Evolutionary conservation across 2,113 vertebrate species (phyloP).

Genomic region (Sciurus niger): DNA sequence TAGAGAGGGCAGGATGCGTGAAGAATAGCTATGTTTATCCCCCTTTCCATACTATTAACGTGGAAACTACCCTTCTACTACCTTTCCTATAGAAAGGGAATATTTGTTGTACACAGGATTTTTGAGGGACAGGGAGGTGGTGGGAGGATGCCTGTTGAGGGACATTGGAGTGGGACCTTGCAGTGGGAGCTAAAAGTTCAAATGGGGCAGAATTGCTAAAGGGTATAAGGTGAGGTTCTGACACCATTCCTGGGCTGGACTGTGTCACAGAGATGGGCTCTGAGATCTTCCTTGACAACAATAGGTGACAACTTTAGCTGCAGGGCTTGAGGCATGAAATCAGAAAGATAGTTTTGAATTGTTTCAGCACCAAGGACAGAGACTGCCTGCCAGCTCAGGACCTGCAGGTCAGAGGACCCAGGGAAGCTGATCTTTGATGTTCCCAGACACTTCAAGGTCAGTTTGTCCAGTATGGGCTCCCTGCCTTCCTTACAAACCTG

Average conservation of each 20-base stretch:
- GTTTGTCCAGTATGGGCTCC: not conserved
- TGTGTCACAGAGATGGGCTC: not conserved
- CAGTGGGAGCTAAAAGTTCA: not conserved
- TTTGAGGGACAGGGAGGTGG: not conserved
- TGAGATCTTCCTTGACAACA: not conserved
- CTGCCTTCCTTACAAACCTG: not conserved
- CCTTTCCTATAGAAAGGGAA: not conserved
- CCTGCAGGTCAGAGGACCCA: not conserved
- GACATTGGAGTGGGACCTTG: not conserved
- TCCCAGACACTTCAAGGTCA: not conserved
- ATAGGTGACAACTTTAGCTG: not conserved
- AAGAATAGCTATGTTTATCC: not conserved
- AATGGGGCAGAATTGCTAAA: not conserved
- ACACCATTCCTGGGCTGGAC: not conserved
- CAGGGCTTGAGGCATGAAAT: not conserved
- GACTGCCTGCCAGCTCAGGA: not conserved
- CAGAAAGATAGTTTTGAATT: not conserved
- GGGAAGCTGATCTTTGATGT: not conserved
- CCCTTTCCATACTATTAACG: not conserved
- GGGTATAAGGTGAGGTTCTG: not conserved
- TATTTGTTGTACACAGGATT: not conserved
- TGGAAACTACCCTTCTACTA: not conserved
- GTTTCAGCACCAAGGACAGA: conserved; percentile 12
- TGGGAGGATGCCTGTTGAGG: not conserved
- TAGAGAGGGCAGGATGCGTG: not conserved